phyloP scores from a whole-genome alignment of 2,888 invertebrate species.

The Tiphia femorata region DNA sequence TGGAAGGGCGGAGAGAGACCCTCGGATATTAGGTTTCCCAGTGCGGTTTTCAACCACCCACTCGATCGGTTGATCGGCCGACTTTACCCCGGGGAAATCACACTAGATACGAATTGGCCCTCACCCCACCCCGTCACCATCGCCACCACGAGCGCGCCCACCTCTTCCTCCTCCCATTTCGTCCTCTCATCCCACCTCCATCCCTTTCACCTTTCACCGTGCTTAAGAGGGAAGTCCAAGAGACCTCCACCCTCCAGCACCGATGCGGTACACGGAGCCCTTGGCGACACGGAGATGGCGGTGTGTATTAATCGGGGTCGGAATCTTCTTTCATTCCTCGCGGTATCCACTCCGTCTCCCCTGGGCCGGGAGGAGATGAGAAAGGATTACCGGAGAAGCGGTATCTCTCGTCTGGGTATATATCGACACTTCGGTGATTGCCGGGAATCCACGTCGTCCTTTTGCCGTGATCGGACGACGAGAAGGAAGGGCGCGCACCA shows the following conservation, averaged over 20 bases:
- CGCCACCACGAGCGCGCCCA: conserved; percentile 22
- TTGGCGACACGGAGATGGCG: conserved; percentile 38
- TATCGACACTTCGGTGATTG: conserved; percentile 47
- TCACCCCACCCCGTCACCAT: conserved; percentile 30
- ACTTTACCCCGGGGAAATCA: conserved; percentile 67
- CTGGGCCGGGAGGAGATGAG: conserved; percentile 18
- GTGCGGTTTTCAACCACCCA: conserved; percentile 67
- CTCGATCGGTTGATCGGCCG: conserved; percentile 67
- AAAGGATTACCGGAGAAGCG: conserved; percentile 42
- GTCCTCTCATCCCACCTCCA: conserved; percentile 8
- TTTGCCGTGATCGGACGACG: too few relatives aligned
- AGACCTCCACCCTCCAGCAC: conserved; percentile 2
- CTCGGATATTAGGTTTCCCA: conserved; percentile 67
- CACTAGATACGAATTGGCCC: conserved; percentile 63
- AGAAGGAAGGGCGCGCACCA: too few relatives aligned
- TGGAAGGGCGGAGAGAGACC: conserved; percentile 43
- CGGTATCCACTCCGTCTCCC: conserved; percentile 24
- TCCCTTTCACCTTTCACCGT: conserved; percentile 32
- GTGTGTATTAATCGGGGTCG: conserved; percentile 48
- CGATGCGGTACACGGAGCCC: conserved; percentile 22
- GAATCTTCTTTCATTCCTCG: conserved; percentile 44
- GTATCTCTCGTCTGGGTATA: conserved; percentile 32
- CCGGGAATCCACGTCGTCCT: conserved; percentile 28
- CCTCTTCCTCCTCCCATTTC: conserved; percentile 16
- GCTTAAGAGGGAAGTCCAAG: conserved; percentile 38